Evolutionary conservation across 2,113 vertebrate species (phyloP).

Genomic region (Dinomys branickii): DNA sequence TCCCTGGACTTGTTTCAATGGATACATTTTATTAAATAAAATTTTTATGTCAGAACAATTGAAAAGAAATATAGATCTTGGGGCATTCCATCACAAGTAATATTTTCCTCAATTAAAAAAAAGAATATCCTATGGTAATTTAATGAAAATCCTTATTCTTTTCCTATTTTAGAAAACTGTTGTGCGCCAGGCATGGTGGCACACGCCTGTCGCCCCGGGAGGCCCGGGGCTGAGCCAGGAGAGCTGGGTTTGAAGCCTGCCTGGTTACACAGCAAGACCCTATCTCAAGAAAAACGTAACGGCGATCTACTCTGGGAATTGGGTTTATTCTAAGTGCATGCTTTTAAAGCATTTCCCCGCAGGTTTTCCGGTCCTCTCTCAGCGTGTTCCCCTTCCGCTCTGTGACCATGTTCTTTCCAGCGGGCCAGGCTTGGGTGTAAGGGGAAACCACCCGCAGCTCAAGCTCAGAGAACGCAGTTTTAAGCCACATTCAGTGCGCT

Average conservation of each 20-base stretch:
- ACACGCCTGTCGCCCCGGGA: background rate
- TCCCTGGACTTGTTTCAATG: background rate
- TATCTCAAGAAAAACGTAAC: background rate
- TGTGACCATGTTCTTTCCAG: background rate
- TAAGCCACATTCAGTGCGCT: background rate
- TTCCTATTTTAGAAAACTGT: conserved; percentile 7
- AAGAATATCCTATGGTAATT: background rate
- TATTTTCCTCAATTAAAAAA: background rate
- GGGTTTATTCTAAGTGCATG: background rate
- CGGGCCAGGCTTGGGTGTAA: background rate
- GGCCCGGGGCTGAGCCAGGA: background rate
- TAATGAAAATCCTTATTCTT: background rate
- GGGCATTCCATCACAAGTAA: background rate
- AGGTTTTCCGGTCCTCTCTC: background rate
- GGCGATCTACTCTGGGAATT: background rate
- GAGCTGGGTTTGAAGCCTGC: background rate
- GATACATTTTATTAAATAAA: background rate
- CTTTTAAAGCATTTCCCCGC: background rate
- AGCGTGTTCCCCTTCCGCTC: background rate
- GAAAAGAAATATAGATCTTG: background rate
- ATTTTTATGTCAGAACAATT: background rate
- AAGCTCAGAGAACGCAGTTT: background rate
- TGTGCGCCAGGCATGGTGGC: background rate
- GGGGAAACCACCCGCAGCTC: background rate
- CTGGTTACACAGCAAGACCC: background rate